Evolutionary conservation across 1,140 invertebrate species (phyloP).

Genomic region (Maniola jurtina): DNA sequence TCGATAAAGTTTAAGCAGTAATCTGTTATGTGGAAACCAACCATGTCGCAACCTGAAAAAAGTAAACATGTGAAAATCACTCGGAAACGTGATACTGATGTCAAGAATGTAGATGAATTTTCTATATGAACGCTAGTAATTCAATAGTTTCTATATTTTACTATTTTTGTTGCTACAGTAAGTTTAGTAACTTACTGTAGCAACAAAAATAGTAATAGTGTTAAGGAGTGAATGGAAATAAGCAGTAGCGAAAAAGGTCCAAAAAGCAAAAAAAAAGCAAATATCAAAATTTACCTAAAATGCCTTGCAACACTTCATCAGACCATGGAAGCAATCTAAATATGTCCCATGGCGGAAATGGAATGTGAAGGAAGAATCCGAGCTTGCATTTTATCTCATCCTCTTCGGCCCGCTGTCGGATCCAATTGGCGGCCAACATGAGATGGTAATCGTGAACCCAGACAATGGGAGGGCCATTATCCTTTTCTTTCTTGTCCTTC

Average conservation of each 20-base stretch:
- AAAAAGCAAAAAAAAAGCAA: too few relatives aligned
- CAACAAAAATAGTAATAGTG: too few relatives aligned
- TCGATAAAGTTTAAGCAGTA: slow-evolving; percentile 96
- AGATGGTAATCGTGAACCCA: slow-evolving; percentile 97
- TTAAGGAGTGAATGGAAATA: too few relatives aligned
- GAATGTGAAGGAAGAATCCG: slow-evolving; percentile 95
- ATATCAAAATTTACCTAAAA: slow-evolving; percentile 81
- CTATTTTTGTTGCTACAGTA: too few relatives aligned
- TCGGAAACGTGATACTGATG: background rate
- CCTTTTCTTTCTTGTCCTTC: slow-evolving; percentile 80
- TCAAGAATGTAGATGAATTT: too few relatives aligned
- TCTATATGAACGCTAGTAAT: too few relatives aligned
- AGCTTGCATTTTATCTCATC: slow-evolving; percentile 88
- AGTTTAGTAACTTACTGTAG: too few relatives aligned
- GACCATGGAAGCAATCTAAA: slow-evolving; percentile 94
- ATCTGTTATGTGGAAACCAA: slow-evolving; percentile 94
- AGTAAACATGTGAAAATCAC: background rate
- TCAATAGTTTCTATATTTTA: too few relatives aligned
- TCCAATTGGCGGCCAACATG: slow-evolving; percentile 93
- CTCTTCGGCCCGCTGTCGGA: slow-evolving; percentile 89
- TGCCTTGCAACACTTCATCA: slow-evolving; percentile 94
- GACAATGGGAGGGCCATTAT: slow-evolving; percentile 84
- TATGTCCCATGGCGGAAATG: slow-evolving; percentile 95
- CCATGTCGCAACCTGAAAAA: slow-evolving; percentile 89
- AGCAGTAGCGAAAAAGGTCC: too few relatives aligned